Evolutionary conservation across 2,113 vertebrate species (phyloP).

Genomic region (Gulo gulo): DNA sequence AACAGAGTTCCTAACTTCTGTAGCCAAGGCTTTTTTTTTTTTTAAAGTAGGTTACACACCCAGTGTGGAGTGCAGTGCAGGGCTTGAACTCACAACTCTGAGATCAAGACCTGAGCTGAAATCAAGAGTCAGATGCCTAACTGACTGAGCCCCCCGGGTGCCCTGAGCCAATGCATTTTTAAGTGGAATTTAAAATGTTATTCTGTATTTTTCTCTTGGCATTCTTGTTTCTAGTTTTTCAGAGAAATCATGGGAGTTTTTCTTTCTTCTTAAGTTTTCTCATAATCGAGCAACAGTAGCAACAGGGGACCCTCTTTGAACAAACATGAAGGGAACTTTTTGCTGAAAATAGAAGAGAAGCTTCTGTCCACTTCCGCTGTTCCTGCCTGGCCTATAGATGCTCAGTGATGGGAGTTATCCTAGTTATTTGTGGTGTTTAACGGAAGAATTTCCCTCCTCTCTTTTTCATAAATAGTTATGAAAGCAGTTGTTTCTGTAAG

Average conservation of each 20-base stretch:
- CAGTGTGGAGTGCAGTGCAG: not conserved
- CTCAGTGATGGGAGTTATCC: not conserved
- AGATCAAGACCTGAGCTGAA: not conserved
- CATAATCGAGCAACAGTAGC: not conserved
- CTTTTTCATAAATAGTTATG: not conserved
- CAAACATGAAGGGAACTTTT: not conserved
- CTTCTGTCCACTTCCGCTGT: not conserved
- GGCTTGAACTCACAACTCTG: not conserved
- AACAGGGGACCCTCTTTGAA: conserved; percentile 8
- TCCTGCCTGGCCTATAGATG: not conserved
- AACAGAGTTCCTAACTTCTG: not conserved
- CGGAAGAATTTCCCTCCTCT: not conserved
- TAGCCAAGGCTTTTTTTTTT: conserved; percentile 8
- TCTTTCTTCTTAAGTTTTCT: conserved; percentile 53
- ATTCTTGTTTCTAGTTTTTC: not conserved
- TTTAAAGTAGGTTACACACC: not conserved
- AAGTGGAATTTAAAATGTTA: not conserved
- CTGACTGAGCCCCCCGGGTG: not conserved
- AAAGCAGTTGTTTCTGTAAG: not conserved
- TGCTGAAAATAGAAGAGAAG: conserved; percentile 24
- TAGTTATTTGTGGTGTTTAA: not conserved
- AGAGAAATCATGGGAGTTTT: conserved; percentile 1
- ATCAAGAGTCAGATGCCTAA: not conserved
- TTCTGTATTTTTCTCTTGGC: not conserved
- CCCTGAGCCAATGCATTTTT: not conserved